phyloP scores from a whole-genome alignment of 2,797 vertebrate species.

The Danio aesculapii region DNA sequence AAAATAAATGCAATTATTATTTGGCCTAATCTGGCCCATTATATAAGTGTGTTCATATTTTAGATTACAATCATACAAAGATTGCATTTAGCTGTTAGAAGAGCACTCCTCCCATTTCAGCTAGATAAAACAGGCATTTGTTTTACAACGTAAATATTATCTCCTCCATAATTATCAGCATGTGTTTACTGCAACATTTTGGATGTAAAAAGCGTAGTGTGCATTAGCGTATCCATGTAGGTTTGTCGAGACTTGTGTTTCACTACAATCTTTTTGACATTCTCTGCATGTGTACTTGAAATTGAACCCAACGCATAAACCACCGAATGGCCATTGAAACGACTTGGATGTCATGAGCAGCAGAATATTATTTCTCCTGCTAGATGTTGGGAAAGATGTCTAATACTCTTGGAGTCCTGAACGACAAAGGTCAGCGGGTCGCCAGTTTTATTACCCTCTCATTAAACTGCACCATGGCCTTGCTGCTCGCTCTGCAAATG shows the following conservation, averaged over 20 bases:
- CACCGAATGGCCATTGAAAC: background rate
- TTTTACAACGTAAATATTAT: slow-evolving; percentile 22
- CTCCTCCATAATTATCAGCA: slow-evolving; percentile 14
- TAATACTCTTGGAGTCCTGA: slow-evolving; percentile 28
- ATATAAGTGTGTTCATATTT: background rate
- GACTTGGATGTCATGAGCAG: slow-evolving; percentile 37
- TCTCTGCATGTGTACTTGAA: slow-evolving; percentile 10
- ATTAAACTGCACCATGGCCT: slow-evolving; percentile 58
- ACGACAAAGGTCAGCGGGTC: slow-evolving; percentile 56
- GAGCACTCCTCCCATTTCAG: slow-evolving; percentile 8
- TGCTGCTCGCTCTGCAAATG: slow-evolving; percentile 29
- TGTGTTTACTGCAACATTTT: slow-evolving; percentile 21
- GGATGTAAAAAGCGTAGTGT: background rate
- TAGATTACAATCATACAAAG: background rate
- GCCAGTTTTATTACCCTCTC: slow-evolving; percentile 50
- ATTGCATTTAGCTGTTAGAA: slow-evolving; percentile 4
- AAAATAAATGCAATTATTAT: slow-evolving; percentile 20
- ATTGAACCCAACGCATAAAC: slow-evolving; percentile 8
- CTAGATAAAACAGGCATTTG: slow-evolving; percentile 6
- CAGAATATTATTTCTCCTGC: slow-evolving; percentile 33
- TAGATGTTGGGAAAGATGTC: slow-evolving; percentile 55
- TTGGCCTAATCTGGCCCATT: slow-evolving; percentile 12
- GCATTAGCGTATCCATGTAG: slow-evolving; percentile 8
- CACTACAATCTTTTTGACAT: slow-evolving; percentile 16
- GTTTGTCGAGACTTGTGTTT: slow-evolving; percentile 15